These are phyloP conservation scores for Tetraneura akinire DNA, from an alignment of 1,140 invertebrate genomes.

Conservation along the genomic window DNA sequence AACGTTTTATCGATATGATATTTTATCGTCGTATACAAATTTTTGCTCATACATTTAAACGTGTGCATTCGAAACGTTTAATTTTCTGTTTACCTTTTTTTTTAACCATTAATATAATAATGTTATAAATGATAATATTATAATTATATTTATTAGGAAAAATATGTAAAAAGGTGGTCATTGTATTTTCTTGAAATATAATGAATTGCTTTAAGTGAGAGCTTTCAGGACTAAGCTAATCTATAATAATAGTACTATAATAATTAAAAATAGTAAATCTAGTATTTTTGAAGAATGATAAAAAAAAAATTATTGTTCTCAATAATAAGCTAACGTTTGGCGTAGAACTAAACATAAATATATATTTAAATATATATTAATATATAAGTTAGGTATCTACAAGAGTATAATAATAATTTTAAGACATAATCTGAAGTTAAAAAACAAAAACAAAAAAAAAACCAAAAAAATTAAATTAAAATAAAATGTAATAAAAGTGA, in stretches of 20 bases:
- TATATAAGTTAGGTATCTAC: slow-evolving; percentile 9
- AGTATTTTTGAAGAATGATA: slow-evolving; percentile 22
- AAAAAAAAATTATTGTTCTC: too few species aligned
- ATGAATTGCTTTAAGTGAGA: slow-evolving; percentile 18
- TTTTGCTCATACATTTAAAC: slow-evolving; percentile 10
- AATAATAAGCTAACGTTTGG: slow-evolving; percentile 15
- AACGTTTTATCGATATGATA: neutral
- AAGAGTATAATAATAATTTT: neutral
- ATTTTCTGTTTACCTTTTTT: too few species aligned
- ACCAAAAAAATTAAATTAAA: too few species aligned
- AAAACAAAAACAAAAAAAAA: too few species aligned
- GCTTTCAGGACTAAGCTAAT: slow-evolving; percentile 45
- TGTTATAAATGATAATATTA: too few species aligned
- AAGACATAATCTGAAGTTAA: too few species aligned
- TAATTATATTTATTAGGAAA: slow-evolving; percentile 1
- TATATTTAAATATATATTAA: too few species aligned
- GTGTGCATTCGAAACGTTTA: slow-evolving; percentile 18
- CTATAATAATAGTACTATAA: neutral
- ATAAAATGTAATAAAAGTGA: too few species aligned
- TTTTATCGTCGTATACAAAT: neutral
- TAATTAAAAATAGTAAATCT: slow-evolving; percentile 6
- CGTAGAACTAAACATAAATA: slow-evolving; percentile 23
- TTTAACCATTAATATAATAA: too few species aligned
- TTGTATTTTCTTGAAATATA: neutral
- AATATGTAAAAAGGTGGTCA: neutral